These are phyloP conservation scores for Lithobius niger DNA, from an alignment of 1,140 invertebrate genomes.

Conservation along the genomic window DNA sequence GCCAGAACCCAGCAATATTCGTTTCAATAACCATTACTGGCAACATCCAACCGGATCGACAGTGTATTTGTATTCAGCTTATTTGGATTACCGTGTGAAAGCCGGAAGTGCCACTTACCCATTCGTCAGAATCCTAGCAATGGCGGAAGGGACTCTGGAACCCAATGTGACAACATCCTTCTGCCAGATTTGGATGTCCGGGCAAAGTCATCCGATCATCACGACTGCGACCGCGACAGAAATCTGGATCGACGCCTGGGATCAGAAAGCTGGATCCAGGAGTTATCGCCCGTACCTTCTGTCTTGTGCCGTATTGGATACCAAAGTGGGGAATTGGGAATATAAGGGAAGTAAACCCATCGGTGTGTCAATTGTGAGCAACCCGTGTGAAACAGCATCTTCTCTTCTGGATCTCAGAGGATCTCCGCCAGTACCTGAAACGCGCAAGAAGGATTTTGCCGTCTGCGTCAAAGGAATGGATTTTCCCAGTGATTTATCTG, in stretches of 20 bases:
- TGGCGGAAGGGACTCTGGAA: constrained; percentile 8
- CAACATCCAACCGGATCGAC: not conserved
- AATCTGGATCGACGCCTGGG: constrained; percentile 17
- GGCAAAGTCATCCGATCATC: not conserved
- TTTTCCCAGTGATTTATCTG: constrained; percentile 46
- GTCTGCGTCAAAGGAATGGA: constrained; percentile 56
- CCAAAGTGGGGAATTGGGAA: not conserved
- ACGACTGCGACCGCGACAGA: not conserved
- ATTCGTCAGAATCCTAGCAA: constrained; percentile 13
- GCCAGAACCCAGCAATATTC: not conserved
- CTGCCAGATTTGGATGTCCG: constrained; percentile 13
- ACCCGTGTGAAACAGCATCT: constrained; percentile 4
- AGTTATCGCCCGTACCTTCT: constrained; percentile 15
- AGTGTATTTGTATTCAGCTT: not conserved
- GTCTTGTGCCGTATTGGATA: constrained; percentile 12
- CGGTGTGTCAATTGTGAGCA: constrained; percentile 6
- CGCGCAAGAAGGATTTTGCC: constrained; percentile 35
- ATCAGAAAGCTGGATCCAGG: not conserved
- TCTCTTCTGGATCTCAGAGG: not conserved
- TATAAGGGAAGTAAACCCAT: not conserved
- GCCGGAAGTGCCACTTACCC: not conserved
- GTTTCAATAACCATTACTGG: not conserved
- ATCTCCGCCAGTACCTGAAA: too few relatives aligned
- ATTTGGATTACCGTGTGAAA: not conserved
- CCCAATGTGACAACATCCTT: not conserved